These are phyloP conservation scores for Drosophila pandora DNA, from an alignment of 1,140 invertebrate species.

Conservation along the genomic window DNA sequence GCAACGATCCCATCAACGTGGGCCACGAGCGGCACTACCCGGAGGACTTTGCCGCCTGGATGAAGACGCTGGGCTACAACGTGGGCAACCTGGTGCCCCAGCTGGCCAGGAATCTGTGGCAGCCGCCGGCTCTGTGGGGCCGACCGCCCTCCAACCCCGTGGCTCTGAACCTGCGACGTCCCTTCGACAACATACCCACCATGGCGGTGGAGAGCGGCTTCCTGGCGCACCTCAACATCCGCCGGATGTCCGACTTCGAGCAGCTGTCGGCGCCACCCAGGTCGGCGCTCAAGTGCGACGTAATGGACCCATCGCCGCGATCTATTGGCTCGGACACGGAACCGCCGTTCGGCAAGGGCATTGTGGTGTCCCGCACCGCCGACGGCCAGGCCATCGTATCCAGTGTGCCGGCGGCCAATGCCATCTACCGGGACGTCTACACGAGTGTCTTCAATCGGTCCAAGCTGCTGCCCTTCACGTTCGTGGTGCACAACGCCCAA, in stretches of 20 bases:
- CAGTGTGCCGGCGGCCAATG: conserved; percentile 93
- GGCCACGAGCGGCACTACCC: conserved; percentile 89
- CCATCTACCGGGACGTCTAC: conserved; percentile 95
- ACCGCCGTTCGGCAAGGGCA: conserved; percentile 95
- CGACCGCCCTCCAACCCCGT: conserved; percentile 73
- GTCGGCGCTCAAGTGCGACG: conserved; percentile 90
- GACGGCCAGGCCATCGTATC: conserved; percentile 93
- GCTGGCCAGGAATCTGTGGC: conserved; percentile 83
- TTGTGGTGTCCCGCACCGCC: conserved; percentile 91
- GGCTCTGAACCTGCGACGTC: conserved; percentile 72
- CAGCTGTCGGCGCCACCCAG: conserved; percentile 89
- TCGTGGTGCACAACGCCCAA: conserved; percentile 93
- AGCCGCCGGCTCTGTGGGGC: conserved; percentile 79
- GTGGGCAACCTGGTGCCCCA: conserved; percentile 94
- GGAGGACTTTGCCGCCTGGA: conserved; percentile 93
- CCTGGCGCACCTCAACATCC: conserved; percentile 89
- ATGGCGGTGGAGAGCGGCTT: conserved; percentile 91
- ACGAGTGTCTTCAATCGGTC: conserved; percentile 97
- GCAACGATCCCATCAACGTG: conserved; percentile 96
- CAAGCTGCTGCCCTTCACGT: conserved; percentile 93
- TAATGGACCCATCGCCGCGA: conserved; percentile 88
- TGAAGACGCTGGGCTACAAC: conserved; percentile 92
- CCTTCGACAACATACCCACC: conserved; percentile 84
- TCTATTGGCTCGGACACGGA: conserved; percentile 91
- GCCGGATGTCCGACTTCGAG: conserved; percentile 89